Evolutionary conservation across 2,888 invertebrate species (phyloP), one percentile per base, ranked within the genome.

Genomic region (Phyto melanocephala): DNA sequence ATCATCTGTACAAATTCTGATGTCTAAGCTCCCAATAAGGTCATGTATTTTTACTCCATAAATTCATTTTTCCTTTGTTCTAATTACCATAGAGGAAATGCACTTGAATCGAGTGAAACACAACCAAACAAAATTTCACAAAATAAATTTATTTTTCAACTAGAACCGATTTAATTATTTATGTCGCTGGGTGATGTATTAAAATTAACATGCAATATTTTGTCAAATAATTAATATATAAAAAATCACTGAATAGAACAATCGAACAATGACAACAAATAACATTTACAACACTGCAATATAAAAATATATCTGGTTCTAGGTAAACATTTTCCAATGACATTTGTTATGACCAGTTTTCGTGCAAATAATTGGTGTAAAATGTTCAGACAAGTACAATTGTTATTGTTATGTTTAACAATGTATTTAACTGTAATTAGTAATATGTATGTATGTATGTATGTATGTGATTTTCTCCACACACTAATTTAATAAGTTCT

Each of bases 151-250:
- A 6, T 37, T 5, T 37, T 37, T 37, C 11, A 52, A 28, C 24
- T 35, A 58, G 35, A 56, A 37, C 11, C n/a, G 40, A 45, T 28
- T 28, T 28, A 28, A 28, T 68, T 60, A 77, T 77, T 77, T 50
- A 68, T 33, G 50, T 52, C 33, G 15, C 7, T 24, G 42, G 54
- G n/a, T 40, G 47, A 58, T 24, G 42, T 24, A 52, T 67, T 52
- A 37, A 71, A 60, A 56, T 56, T 62, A 67, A 60, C 79, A 79
- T 79, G 75, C 75, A 56, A 80, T 80, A 67, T 63, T 80, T 70
- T 63, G 76, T 56, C 20, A 20, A 70, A 63, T 80, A 76, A 80
- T 76, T 42, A 63, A 37, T 62, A 35, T 37, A 45, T 11, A 50
- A 28, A 50, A 68, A 76, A 76, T 63, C 63, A 76, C 22, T 56